Base-by-base conservation (phyloP, 1,140 invertebrate genomes). In the Oncopodura yosiiana region DNA sequence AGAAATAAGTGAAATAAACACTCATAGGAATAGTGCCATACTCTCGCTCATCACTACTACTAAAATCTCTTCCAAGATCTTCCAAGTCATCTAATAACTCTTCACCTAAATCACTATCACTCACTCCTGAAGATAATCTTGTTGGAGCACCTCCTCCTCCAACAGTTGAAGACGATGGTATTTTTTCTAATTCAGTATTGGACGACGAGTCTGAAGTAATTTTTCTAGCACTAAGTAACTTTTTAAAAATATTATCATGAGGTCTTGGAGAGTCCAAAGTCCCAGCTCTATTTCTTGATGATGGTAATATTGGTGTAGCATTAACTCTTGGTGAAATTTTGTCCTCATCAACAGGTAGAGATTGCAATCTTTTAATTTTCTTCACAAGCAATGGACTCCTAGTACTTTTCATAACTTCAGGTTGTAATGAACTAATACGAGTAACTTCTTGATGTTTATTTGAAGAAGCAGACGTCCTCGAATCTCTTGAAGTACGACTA, bases 1-100 rank as follows among this genome's bases (percentile, higher is more conserved):
- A 73, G 51, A 81, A 67, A 63, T 85, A 85, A 27, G 74, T 69
- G 39, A 78, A 58, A 69, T 84, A 84, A 42, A 82, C 76, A 59
- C 70, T 70, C 53, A 68, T 65, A 18, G 76, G 75, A 56, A 83
- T 79, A 60, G 76, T 72, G 1, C 81, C 80, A 61, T 77, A 77
- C 64, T 81, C 78, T 58, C 78, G 66, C 60, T 81, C 78, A 58
- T 78, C 78, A 39, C 75, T 43, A 38, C 58, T n/a, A n/a, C n/a
- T 63, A n/a, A 21, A 18, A 12, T 63, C 53, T 3, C 24, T 16
- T 38, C 21, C 24, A 2, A 60, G 27, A 38, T 53, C 49, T 34
- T 64, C 62, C 23, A 18, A n/a, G n/a, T n/a, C 45, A 37, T 51
- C 56, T 50, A 42, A 39, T 18, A 16, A 12, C 27, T 19, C 11